Evolutionary conservation across 2,888 invertebrate species (phyloP).

Genomic region (Heliconius charithonia): DNA sequence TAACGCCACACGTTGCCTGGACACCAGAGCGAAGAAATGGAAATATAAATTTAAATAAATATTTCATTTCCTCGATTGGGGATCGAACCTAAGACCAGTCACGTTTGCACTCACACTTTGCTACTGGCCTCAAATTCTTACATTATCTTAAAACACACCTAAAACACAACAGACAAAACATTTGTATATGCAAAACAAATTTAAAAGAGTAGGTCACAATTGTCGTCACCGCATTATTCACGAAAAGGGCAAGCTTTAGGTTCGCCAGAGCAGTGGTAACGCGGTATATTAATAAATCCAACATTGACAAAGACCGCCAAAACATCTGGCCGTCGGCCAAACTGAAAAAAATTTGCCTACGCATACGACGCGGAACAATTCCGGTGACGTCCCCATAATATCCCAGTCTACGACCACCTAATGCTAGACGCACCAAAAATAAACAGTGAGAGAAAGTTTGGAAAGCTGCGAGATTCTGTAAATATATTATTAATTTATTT

Average conservation of each 20-base stretch:
- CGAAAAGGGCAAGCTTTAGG: conserved; percentile 54
- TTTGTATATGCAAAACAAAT: conserved; percentile 12
- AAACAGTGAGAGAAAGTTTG: conserved; percentile 40
- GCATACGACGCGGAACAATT: conserved; percentile 61
- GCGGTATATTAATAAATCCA: conserved; percentile 80
- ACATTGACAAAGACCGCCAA: conserved; percentile 84
- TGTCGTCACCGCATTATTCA: conserved; percentile 47
- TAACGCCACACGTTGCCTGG: too few species aligned
- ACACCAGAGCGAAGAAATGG: too few species aligned
- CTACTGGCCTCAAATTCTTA: too few species aligned
- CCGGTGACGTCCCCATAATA: conserved; percentile 56
- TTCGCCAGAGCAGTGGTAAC: conserved; percentile 68
- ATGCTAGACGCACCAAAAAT: conserved; percentile 46
- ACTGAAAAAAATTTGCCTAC: conserved; percentile 70
- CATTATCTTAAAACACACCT: neutral
- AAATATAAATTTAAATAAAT: too few species aligned
- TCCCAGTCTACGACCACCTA: conserved; percentile 46
- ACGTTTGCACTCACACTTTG: neutral
- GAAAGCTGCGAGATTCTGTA: conserved; percentile 26
- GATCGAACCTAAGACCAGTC: too few species aligned
- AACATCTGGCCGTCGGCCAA: conserved; percentile 76
- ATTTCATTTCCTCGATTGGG: too few species aligned
- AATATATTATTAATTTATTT: conserved; percentile 2
- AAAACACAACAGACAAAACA: neutral
- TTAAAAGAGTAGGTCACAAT: conserved; percentile 43